Base-by-base conservation (phyloP, 2,888 invertebrate genomes). In the Hybos culiciformis region DNA sequence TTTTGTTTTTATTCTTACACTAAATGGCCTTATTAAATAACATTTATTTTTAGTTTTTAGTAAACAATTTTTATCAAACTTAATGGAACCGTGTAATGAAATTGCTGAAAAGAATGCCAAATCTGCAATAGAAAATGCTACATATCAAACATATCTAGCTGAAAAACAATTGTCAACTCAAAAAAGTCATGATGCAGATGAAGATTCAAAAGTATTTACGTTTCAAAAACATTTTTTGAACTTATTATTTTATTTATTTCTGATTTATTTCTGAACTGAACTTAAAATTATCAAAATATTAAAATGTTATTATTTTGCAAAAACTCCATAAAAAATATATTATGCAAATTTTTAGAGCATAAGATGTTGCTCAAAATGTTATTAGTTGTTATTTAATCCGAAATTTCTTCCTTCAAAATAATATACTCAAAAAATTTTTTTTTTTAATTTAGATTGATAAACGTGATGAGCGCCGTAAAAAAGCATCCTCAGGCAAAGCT, bases 401-500 rank as follows among this genome's bases (percentile, higher is more conserved):
- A n/a, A n/a, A n/a, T n/a, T n/a, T n/a, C n/a, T n/a, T n/a, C n/a
- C n/a, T n/a, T n/a, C n/a, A n/a, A n/a, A n/a, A n/a, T n/a, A n/a
- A 20, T 18, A 21, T 7, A 37, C n/a, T n/a, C n/a, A n/a, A 11
- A 11, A n/a, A 24, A 26, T 18, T 19, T 3, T 29, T 8, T 29
- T 18, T 1, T 37, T 42, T 17, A n/a, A 21, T 32, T 4, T 75
- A 78, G 67, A 67, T 74, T 32, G 85, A 86, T 54, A 80, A 80
- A 56, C 78, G 87, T 47, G 92, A 94, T 43, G 92, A 93, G 55
- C 73, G 93, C 11, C 74, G 90, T 45, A 86, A 86, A 58, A 92
- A 90, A 61, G 91, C 91, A 3, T 69, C 81, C 5, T 76, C 79
- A 20, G 90, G 90, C 2, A 93, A 92, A 71, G 80, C 80, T 39